Evolutionary conservation across 2,888 invertebrate genomes (phyloP), one percentile per base, ranked within the genome.

Genomic region (Lithosia quadra): DNA sequence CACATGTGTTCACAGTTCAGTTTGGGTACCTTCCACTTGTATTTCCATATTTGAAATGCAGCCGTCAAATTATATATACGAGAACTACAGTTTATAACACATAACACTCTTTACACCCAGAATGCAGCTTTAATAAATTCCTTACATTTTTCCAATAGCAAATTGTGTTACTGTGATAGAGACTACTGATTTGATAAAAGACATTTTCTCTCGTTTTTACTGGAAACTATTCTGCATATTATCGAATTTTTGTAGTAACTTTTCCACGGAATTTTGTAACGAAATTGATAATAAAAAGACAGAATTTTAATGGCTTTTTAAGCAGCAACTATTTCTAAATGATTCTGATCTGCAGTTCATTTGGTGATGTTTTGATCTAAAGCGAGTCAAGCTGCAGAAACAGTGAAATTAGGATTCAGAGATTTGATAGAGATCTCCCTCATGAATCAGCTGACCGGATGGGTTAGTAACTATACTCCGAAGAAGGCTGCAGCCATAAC

Each of bases 161-260:
- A 63, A 68, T 68, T 55, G 58, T 63, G 59, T 59, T 68, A 59
- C 59, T 53, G 59, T 63, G 59, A 63, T 59, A 55, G 55, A 68
- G 58, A 59, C 63, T 68, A 53, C 63, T 68, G 59, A 68, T 68
- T 59, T 68, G 59, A 55, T 68, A 63, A 68, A 11, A 59, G 24
- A 68, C 49, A 63, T 68, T 68, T 55, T 39, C 36, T 53, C 24
- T 39, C 24, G 60, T 56, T 61, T 66, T 43, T 57, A 28, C 57
- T 63, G 43, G 43, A 33, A 24, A 49, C 39, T 56, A 22, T 58
- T 49, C 8, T 57, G 34, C 24, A 58, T 67, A 15, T 63, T 53
- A 36, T 63, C 3, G 33, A 56, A 62, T 36, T 22, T 57, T 67
- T 53, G n/a, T 39, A 39, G 55, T 55, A 4, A 33, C 53, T 60